Percentiles rank a stretch among this genome's conserved stretches.
Evolutionary conservation across 2,113 vertebrate genomes (phyloP).

Genomic region (Brachypodius melanocephalos): DNA sequence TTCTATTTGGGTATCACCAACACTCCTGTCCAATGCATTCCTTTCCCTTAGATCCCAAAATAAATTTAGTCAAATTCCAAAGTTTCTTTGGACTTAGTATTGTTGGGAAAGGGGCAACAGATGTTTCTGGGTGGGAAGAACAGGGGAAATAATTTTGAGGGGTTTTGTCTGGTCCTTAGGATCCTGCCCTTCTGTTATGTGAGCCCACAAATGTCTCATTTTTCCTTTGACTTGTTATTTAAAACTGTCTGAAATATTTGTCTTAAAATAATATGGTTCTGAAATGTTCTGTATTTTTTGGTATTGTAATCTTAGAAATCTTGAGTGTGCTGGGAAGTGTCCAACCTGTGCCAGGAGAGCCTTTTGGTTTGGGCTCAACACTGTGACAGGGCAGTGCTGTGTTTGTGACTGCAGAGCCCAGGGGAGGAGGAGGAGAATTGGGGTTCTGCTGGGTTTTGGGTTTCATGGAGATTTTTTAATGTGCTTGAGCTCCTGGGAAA

Average conservation of each 20-base stretch:
- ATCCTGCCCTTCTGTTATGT: background rate
- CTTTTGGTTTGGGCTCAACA: background rate
- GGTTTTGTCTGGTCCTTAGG: background rate
- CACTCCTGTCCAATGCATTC: conserved; percentile 19
- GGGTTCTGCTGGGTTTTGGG: background rate
- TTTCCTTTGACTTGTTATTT: conserved; percentile 41
- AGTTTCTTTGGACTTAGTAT: background rate
- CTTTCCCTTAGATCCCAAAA: background rate
- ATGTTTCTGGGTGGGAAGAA: background rate
- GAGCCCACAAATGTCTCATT: background rate
- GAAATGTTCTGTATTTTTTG: background rate
- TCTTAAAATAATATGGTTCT: background rate
- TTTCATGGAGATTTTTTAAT: background rate
- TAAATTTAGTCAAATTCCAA: conserved; percentile 13
- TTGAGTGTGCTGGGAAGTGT: background rate
- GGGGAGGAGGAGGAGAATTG: background rate
- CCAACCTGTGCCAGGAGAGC: background rate
- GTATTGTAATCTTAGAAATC: background rate
- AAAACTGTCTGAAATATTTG: conserved; percentile 8
- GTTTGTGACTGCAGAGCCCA: background rate
- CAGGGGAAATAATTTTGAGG: background rate
- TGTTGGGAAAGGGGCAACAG: background rate
- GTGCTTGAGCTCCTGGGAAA: background rate
- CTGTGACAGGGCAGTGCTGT: background rate
- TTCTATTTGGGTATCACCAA: background rate